A percentile compares a stretch with the other conserved stretches of the same genome.
Conservation (phyloP, 1,140 invertebrate species). For the Nebria ingens region DNA sequence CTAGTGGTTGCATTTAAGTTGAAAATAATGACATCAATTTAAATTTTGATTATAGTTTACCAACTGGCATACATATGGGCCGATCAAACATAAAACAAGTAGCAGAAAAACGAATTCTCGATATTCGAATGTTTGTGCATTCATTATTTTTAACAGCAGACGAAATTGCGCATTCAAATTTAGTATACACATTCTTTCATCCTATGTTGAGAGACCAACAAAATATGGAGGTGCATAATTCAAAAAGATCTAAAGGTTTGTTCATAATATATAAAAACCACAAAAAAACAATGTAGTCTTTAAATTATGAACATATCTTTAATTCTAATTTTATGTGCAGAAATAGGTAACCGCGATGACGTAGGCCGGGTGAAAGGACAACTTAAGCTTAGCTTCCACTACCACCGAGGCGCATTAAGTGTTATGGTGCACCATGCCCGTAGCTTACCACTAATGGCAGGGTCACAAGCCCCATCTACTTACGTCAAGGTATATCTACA, state of each 20-base stretch:
- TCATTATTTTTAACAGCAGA: slow-evolving; percentile 78
- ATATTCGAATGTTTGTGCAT: slow-evolving; percentile 79
- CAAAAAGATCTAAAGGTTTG: slow-evolving; percentile 53
- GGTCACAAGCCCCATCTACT: slow-evolving; percentile 71
- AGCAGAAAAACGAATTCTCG: slow-evolving; percentile 75
- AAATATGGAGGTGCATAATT: slow-evolving; percentile 53
- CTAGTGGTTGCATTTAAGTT: too few species aligned
- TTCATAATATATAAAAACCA: neutral
- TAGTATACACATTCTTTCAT: slow-evolving; percentile 98
- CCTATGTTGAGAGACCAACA: slow-evolving; percentile 84
- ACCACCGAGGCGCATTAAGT: slow-evolving; percentile 64
- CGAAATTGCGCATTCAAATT: slow-evolving; percentile 90
- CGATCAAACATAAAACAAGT: slow-evolving; percentile 90
- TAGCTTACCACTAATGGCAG: slow-evolving; percentile 62
- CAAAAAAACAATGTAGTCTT: neutral
- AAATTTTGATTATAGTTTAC: slow-evolving; percentile 51
- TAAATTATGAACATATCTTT: neutral
- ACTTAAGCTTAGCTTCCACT: slow-evolving; percentile 66
- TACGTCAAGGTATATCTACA: slow-evolving; percentile 93
- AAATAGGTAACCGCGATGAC: slow-evolving; percentile 19
- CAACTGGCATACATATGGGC: slow-evolving; percentile 71
- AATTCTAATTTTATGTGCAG: slow-evolving; percentile 5
- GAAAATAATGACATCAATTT: too few species aligned
- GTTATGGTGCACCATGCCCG: slow-evolving; percentile 85
- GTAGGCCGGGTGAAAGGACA: slow-evolving; percentile 30